Evolutionary conservation across 2,888 invertebrate genomes (phyloP), one percentile per base, ranked within the genome.

Genomic region (Thumatha senex): DNA sequence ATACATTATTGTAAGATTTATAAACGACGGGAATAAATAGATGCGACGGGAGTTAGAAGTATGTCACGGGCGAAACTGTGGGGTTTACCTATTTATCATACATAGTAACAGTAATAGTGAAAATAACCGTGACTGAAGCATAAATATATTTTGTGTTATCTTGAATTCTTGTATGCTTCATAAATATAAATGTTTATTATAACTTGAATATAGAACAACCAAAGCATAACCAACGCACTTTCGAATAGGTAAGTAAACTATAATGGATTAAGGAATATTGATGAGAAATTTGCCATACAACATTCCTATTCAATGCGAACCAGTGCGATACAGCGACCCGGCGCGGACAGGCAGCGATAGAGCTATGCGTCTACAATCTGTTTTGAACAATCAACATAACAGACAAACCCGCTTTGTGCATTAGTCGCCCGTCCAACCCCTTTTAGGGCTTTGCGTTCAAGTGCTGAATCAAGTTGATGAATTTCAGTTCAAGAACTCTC

Each of bases 321-420:
- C 18, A 24, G 18, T 24, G 18, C 18, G 18, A 5, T 5, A 24
- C 18, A 40, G 34, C 34, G 43, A 1, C 10, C 1, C 38, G 33
- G 33, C 31, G 50, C 52, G 55, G 46, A 41, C 59, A 49, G 47
- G 48, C 40, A 51, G 56, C 56, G 18, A 15, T 14, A 42, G 42
- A 44, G 52, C 56, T 54, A 61, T 65, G 67, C 74, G 67, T 63
- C 66, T 63, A 70, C 76, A 78, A 79, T 78, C 78, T 72, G 75
- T 77, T 74, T 74, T 71, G 74, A 67, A 70, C 80, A 82, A 81
- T 82, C 80, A 79, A 74, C 76, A 72, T 74, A 69, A 67, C 67
- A 67, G 71, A 71, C 59, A 57, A 63, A 66, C 67, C 61, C 71
- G 76, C 81, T 82, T 81, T 82, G 80, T 78, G 77, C 76, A 82